Conservation (phyloP, 2,797 vertebrate species). For the Sebastes nivosus region DNA sequence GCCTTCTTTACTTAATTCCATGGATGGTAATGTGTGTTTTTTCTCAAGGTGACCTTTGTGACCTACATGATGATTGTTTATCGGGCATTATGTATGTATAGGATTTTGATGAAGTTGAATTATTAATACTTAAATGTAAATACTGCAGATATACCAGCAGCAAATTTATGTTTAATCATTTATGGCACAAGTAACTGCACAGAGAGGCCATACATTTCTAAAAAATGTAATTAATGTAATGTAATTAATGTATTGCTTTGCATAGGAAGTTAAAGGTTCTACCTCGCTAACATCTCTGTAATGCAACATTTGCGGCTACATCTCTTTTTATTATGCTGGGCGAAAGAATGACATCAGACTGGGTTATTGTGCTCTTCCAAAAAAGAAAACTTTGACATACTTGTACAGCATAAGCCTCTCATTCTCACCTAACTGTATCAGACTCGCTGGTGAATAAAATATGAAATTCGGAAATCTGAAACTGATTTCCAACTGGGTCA, state of each 20-base stretch:
- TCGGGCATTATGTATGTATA: neutral
- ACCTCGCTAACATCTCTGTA: neutral
- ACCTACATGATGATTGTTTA: neutral
- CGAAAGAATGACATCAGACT: slow-evolving; percentile 16
- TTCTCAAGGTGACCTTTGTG: neutral
- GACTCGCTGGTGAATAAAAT: slow-evolving; percentile 50
- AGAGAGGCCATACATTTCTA: neutral
- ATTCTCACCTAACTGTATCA: slow-evolving; percentile 15
- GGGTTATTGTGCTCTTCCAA: neutral
- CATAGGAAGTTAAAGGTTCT: neutral
- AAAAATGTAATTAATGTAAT: neutral
- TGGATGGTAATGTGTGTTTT: neutral
- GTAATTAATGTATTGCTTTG: neutral
- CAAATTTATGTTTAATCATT: neutral
- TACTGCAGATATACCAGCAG: neutral
- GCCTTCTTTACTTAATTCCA: neutral
- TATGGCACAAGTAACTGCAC: neutral
- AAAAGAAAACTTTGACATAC: slow-evolving; percentile 13
- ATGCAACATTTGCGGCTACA: neutral
- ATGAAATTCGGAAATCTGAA: slow-evolving; percentile 51
- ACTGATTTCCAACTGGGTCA: slow-evolving; percentile 60
- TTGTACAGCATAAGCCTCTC: neutral
- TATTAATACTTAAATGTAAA: neutral
- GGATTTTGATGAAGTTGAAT: neutral
- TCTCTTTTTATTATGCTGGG: neutral